A percentile compares a stretch with the other conserved stretches of the same genome.
Evolutionary conservation across 1,140 invertebrate species (phyloP).

Genomic region (Xylocopa sonorina): DNA sequence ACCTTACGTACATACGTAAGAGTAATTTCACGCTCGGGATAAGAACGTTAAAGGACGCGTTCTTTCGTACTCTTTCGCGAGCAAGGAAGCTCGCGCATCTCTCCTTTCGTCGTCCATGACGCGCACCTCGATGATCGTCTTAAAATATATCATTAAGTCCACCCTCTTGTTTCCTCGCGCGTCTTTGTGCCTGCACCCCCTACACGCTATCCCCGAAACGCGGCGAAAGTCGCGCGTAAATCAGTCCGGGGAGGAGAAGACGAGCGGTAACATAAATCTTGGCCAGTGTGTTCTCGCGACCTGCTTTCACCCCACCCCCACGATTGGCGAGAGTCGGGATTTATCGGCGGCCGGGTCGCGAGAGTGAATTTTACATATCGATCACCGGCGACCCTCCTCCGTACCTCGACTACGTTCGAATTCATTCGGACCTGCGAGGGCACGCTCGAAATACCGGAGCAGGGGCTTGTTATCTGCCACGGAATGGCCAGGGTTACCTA

Average conservation of each 20-base stretch:
- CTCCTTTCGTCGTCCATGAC: too few species aligned
- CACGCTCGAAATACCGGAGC: conserved; percentile 25
- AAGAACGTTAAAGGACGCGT: background rate
- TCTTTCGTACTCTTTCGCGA: too few species aligned
- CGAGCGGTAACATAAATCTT: conserved; percentile 50
- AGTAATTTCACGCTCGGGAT: too few species aligned
- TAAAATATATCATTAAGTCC: too few species aligned
- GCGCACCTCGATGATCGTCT: too few species aligned
- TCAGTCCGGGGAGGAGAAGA: conserved; percentile 29
- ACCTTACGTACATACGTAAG: background rate
- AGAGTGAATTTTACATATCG: conserved; percentile 65
- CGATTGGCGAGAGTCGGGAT: conserved; percentile 20
- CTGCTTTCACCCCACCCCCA: conserved; percentile 54
- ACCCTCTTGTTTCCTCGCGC: background rate
- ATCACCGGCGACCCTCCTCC: conserved; percentile 43
- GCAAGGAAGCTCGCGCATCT: too few species aligned
- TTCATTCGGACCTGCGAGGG: conserved; percentile 28
- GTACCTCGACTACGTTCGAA: conserved; percentile 56
- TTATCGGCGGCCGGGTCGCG: conserved; percentile 53
- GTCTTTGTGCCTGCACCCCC: background rate
- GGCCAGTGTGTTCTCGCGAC: conserved; percentile 26
- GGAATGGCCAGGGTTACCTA: conserved; percentile 37
- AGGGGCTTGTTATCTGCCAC: conserved; percentile 27
- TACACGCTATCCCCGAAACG: conserved; percentile 4
- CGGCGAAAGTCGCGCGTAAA: conserved; percentile 49